Evolutionary conservation across 1,140 invertebrate genomes (phyloP), one percentile per base, ranked within the genome.

Genomic region (Drosophila pseudoananassae): DNA sequence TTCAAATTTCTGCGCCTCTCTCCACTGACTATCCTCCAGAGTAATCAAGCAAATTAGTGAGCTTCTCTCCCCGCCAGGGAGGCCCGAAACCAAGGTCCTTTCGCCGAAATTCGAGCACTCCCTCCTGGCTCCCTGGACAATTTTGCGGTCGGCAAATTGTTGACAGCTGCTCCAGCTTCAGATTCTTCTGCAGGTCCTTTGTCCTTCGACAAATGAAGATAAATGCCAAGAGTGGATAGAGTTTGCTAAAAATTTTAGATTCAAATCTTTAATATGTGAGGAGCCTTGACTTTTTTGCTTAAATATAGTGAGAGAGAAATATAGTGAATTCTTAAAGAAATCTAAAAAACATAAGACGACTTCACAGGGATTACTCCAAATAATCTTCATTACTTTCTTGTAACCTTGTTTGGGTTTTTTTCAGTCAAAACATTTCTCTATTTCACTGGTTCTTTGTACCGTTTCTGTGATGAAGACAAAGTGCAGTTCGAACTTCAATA

Each of bases 41-140:
- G 83, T 88, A 88, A 88, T 88, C 83, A 88, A 88, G 83, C 73
- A 88, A 88, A 88, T 85, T 85, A 85, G 82, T 85, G 58, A 51
- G 66, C 71, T 71, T 59, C 68, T 70, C 64, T n/a, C n/a, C n/a
- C 49, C 25, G 64, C 23, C 38, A 63, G 50, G 31, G 50, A 29
- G 51, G 50, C 47, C 51, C 65, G 29, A n/a, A 50, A 66, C 17
- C 15, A 46, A 20, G 6, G 17, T 81, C 66, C 59, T 56, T 45
- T 51, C 50, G 59, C 73, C 74, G 25, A 70, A 61, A 79, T 71
- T 65, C 49, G 58, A 57, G 57, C 59, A 72, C 52, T 73, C 59
- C 61, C 70, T 54, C 51, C 60, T 60, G 59, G 47, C 40, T 82
- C 82, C 82, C 82, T 46, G 61, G 83, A 87, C 76, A 88, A 85